Evolutionary conservation across 2,797 vertebrate genomes (phyloP), one percentile per base, ranked within the genome.

Genomic region (Furcifer pardalis): DNA sequence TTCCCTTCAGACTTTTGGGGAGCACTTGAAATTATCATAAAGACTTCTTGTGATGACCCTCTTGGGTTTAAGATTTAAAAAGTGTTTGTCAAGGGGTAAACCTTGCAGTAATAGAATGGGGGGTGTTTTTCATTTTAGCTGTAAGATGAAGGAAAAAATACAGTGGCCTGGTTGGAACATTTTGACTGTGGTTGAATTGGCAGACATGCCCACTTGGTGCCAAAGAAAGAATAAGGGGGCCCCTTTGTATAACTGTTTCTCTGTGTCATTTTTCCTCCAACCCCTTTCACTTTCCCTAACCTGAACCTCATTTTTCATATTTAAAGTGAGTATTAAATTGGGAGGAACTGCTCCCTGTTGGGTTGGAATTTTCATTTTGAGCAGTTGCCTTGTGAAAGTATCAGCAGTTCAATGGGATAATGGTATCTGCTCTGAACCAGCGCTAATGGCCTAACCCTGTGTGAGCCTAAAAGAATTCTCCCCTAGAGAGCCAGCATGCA

Each of bases 391-490:
- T 73, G 1, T 82, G 86, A 88, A 82, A 88, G 93, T 87, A 89
- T 74, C 82, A 80, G 84, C 86, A 88, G 83, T 87, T 93, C 86
- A 91, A 82, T 81, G 87, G 89, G 77, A 92, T 93, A 93, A 92
- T 92, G 83, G 82, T 90, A 52, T 87, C 69, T 0, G 7, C 90
- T 92, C 83, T 90, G 90, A 94, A 94, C 88, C 93, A 92, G 82
- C 0, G n/a, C 90, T 94, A 93, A 94, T 93, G 90, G 89, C 81
- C 89, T 93, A 91, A 90, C 91, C 92, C 90, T 91, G 86, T 82
- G 90, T 89, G 92, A 93, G 90, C 87, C 84, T 88, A 81, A 94
- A n/a, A 93, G 90, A 92, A 93, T 94, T 94, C 92, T 94, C 88
- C 91, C 93, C 90, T 86, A 91, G 92, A 92, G 92, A 92, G 88